phyloP scores from a whole-genome alignment of 2,888 invertebrate species.

The Leptinotarsa haldemani region DNA sequence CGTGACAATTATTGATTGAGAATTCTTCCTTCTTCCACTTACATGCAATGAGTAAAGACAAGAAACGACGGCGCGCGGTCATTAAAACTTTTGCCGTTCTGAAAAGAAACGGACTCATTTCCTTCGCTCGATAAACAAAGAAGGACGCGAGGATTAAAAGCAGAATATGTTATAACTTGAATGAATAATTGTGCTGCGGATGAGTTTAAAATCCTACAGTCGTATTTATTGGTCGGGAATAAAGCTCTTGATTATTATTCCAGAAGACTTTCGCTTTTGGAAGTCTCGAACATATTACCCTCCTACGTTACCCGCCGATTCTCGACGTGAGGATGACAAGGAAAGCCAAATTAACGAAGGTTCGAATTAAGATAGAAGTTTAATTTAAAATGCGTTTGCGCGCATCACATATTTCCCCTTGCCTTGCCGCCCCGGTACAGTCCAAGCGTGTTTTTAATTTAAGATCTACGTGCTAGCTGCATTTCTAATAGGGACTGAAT shows the following conservation, averaged over 20 bases:
- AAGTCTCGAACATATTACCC: conserved; percentile 39
- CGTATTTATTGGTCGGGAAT: conserved; percentile 64
- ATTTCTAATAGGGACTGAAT: conserved; percentile 23
- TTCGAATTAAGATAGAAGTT: conserved; percentile 61
- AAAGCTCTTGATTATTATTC: conserved; percentile 63
- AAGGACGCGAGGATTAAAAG: conserved; percentile 61
- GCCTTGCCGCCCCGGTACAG: conserved; percentile 32
- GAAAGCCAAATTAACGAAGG: conserved; percentile 57
- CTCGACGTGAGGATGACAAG: conserved; percentile 39
- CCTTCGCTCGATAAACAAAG: conserved; percentile 63
- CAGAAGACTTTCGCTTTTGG: conserved; percentile 52
- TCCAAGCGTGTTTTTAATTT: conserved; percentile 26
- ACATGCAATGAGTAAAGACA: conserved; percentile 64
- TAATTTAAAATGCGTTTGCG: conserved; percentile 58
- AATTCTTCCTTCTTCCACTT: conserved; percentile 71
- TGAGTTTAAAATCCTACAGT: conserved; percentile 65
- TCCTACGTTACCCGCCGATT: conserved; percentile 27
- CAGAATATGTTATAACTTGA: conserved; percentile 66
- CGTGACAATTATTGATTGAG: conserved; percentile 79
- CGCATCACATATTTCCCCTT: conserved; percentile 40
- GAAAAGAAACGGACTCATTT: conserved; percentile 65
- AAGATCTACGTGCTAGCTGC: conserved; percentile 26
- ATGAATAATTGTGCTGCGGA: conserved; percentile 66
- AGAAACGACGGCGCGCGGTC: conserved; percentile 58
- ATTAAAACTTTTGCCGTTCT: conserved; percentile 66